Conservation (phyloP, 2,888 invertebrate genomes). For the Dichetophora obliterata region DNA sequence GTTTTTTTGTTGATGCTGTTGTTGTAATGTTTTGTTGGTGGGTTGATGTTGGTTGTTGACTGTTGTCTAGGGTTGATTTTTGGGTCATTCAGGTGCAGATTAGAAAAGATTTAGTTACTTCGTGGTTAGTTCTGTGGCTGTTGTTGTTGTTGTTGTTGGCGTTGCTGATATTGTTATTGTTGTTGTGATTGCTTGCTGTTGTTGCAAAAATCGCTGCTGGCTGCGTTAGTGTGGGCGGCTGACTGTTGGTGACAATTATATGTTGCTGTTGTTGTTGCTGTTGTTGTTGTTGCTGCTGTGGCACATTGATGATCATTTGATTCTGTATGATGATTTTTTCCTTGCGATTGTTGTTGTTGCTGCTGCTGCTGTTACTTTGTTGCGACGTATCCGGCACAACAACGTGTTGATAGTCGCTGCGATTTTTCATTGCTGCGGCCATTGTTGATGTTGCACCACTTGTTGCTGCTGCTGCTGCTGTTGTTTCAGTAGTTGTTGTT, state of each 20-base stretch:
- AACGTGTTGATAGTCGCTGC: slow-evolving; percentile 15
- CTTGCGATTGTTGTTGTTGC: slow-evolving; percentile 61
- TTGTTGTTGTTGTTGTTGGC: slow-evolving; percentile 48
- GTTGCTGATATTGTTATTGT: slow-evolving; percentile 55
- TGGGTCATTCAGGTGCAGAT: slow-evolving; percentile 18
- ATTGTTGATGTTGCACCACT: slow-evolving; percentile 67
- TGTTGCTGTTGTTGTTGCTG: slow-evolving; percentile 46
- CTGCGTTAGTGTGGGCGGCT: slow-evolving; percentile 36
- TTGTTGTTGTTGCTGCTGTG: slow-evolving; percentile 59
- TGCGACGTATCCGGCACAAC: slow-evolving; percentile 63
- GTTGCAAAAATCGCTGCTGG: slow-evolving; percentile 47
- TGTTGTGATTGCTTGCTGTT: slow-evolving; percentile 42
- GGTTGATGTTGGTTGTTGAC: slow-evolving; percentile 1
- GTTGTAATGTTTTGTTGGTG: slow-evolving; percentile 45
- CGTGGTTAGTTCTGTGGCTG: slow-evolving; percentile 56
- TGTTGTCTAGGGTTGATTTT: not conserved
- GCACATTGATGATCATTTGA: slow-evolving; percentile 66
- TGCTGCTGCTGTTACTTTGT: slow-evolving; percentile 71
- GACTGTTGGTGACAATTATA: slow-evolving; percentile 10
- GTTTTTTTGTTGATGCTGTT: slow-evolving; percentile 49
- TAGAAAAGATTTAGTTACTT: slow-evolving; percentile 62
- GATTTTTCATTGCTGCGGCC: slow-evolving; percentile 63
- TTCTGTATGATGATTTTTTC: slow-evolving; percentile 68
- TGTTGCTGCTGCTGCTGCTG: slow-evolving; percentile 65
- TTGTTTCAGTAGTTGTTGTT: slow-evolving; percentile 54